These are phyloP conservation scores for Zeus faber DNA, from an alignment of 2,113 vertebrate genomes.

Conservation along the genomic window DNA sequence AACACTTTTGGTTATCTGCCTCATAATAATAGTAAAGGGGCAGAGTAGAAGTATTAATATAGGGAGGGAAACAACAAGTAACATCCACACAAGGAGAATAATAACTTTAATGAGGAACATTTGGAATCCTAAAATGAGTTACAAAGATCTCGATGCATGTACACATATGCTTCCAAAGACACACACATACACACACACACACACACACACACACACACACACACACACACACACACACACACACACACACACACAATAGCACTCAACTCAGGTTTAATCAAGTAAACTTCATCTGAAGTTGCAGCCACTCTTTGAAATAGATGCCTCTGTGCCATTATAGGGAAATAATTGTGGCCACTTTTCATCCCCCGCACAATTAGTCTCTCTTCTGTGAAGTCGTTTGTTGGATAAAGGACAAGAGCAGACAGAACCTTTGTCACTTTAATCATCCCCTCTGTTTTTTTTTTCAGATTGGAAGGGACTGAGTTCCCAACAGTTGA, in stretches of 20 bases:
- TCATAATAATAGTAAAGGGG: too few relatives aligned
- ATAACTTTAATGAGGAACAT: too few relatives aligned
- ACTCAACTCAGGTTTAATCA: constrained; percentile 30
- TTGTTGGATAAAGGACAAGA: constrained; percentile 52
- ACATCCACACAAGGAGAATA: too few relatives aligned
- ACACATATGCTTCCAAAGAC: too few relatives aligned
- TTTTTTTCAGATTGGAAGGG: constrained; percentile 22
- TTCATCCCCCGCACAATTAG: constrained; percentile 60
- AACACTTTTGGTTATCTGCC: too few relatives aligned
- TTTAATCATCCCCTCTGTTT: constrained; percentile 46
- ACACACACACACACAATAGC: constrained; percentile 12
- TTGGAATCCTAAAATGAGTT: too few relatives aligned
- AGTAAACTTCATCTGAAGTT: constrained; percentile 52
- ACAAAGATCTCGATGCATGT: too few relatives aligned
- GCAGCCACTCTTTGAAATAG: constrained; percentile 53
- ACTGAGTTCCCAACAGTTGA: constrained; percentile 40
- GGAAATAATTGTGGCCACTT: constrained; percentile 67
- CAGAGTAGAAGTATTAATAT: too few relatives aligned
- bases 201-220: background rate
- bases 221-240: constrained; percentile 6
- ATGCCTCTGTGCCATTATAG: constrained; percentile 58
- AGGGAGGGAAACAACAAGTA: too few relatives aligned
- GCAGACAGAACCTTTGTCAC: constrained; percentile 55
- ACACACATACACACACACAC: background rate
- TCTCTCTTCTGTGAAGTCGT: constrained; percentile 59